Evolutionary conservation across 2,797 vertebrate species (phyloP).

Genomic region (Synaphobranchus kaupii): DNA sequence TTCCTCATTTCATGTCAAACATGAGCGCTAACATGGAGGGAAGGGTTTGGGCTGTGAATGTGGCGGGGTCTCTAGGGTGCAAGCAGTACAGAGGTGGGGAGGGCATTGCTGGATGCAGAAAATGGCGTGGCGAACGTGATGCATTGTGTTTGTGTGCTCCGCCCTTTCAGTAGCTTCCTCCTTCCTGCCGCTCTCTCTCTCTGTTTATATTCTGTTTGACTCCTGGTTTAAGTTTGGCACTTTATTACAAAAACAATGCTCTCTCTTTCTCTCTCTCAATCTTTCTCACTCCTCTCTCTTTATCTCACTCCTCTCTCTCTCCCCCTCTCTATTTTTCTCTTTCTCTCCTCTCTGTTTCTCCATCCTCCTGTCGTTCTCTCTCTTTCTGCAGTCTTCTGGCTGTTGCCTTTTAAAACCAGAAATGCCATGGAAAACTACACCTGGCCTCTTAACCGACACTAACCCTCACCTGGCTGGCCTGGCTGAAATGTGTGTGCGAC

Average conservation of each 20-base stretch:
- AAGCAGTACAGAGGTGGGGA: not conserved
- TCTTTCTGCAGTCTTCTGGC: constrained; percentile 12
- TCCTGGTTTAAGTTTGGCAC: constrained; percentile 27
- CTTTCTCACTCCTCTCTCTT: constrained; percentile 18
- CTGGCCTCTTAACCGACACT: constrained; percentile 25
- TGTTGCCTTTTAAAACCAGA: not conserved
- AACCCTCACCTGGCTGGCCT: constrained; percentile 34
- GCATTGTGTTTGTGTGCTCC: constrained; percentile 52
- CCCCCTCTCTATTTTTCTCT: not conserved
- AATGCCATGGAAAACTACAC: not conserved
- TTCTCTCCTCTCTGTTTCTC: constrained; percentile 4
- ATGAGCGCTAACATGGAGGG: constrained; percentile 19
- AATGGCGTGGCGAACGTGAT: constrained; percentile 62
- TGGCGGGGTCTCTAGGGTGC: not conserved
- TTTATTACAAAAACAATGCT: not conserved
- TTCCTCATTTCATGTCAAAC: constrained; percentile 72
- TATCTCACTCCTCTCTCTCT: constrained; percentile 8
- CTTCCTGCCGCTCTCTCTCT: constrained; percentile 28
- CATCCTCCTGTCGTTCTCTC: not conserved
- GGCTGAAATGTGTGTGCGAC: constrained; percentile 7
- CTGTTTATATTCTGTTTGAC: constrained; percentile 30
- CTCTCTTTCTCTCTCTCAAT: not conserved
- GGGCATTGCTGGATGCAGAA: constrained; percentile 85
- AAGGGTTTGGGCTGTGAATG: not conserved
- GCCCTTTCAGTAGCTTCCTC: constrained; percentile 20